phyloP scores from a whole-genome alignment of 2,797 vertebrate genomes.

The Muraenolepis orangiensis region DNA sequence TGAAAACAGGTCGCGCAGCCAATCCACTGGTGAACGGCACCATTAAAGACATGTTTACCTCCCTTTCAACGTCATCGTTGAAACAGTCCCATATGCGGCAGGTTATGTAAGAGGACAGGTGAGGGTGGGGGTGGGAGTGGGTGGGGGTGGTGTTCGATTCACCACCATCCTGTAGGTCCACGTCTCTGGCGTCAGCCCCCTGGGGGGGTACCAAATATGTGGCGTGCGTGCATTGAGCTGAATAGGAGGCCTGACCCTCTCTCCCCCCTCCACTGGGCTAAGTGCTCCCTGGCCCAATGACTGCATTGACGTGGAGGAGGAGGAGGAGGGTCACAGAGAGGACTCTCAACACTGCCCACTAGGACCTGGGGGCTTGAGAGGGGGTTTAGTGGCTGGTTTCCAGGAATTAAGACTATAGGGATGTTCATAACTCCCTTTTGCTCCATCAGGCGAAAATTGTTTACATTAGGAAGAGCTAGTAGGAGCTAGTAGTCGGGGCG shows the following conservation, averaged over 20 bases:
- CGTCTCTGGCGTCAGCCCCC: slow-evolving; percentile 33
- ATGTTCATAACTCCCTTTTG: neutral
- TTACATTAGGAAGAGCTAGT: no score
- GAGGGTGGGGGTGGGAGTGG: no score
- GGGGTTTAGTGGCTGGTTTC: slow-evolving; percentile 1
- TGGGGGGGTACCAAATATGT: slow-evolving; percentile 37
- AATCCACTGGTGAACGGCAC: no score
- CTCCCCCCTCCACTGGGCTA: slow-evolving; percentile 39
- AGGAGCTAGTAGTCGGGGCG: no score
- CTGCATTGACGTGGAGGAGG: slow-evolving; percentile 24
- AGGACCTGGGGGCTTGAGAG: neutral
- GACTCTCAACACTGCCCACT: slow-evolving; percentile 9
- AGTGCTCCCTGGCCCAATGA: slow-evolving; percentile 40
- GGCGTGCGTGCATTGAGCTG: slow-evolving; percentile 17
- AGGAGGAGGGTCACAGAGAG: no score
- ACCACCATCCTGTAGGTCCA: slow-evolving; percentile 25
- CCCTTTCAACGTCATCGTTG: no score
- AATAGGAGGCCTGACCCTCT: slow-evolving; percentile 31
- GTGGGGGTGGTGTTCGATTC: slow-evolving; percentile 24
- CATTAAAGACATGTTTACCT: no score
- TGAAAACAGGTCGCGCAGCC: no score
- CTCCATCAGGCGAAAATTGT: neutral
- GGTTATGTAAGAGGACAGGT: slow-evolving; percentile 27
- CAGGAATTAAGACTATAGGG: slow-evolving; percentile 5
- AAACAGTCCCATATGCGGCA: neutral